A percentile compares a stretch with the other conserved stretches of the same genome.
Conservation (phyloP, 2,888 invertebrate species). For the Dynastes maya region DNA sequence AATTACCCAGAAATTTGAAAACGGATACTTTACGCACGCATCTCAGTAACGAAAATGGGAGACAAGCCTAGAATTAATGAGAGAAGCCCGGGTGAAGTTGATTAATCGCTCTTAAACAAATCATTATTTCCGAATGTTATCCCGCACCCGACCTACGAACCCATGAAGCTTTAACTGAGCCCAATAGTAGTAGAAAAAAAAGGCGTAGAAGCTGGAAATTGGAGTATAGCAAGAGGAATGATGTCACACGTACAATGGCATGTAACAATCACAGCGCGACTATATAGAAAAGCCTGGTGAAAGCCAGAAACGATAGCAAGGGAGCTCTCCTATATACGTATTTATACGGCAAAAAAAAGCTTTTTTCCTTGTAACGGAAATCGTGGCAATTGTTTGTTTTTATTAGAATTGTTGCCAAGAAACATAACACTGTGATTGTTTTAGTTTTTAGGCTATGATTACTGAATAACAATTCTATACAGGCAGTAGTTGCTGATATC, state of each 20-base stretch:
- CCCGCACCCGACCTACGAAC: not conserved
- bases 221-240: not conserved
- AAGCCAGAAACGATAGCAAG: too few species aligned
- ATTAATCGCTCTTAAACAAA: constrained; percentile 43
- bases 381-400: constrained; percentile 4
- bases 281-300: too few species aligned
- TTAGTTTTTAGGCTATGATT: not conserved
- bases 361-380: not conserved
- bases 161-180: not conserved
- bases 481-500: not conserved
- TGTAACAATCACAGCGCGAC: not conserved
- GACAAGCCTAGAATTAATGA: constrained; percentile 36
- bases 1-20: constrained; percentile 37
- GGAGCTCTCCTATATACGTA: not conserved
- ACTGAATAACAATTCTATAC: not conserved
- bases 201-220: not conserved
- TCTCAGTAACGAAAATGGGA: not conserved
- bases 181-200: not conserved
- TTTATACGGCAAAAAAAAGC: not conserved
- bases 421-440: not conserved
- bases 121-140: constrained; percentile 34
- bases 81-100: constrained; percentile 25
- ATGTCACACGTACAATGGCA: not conserved
- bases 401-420: not conserved
- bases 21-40: constrained; percentile 23